Conservation (phyloP, 2,113 vertebrate species). For the Taxidea taxus region DNA sequence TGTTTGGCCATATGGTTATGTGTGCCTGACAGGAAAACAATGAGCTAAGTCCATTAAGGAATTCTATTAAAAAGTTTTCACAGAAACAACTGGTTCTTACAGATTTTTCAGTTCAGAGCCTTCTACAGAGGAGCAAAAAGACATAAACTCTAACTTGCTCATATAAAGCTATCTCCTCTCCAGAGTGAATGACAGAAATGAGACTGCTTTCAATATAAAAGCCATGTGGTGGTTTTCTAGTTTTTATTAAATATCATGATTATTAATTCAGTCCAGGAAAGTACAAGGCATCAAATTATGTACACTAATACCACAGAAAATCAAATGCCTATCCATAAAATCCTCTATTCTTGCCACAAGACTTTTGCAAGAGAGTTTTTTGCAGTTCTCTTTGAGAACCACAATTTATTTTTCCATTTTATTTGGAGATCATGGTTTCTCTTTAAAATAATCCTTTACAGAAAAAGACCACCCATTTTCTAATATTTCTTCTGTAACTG, state of each 20-base stretch:
- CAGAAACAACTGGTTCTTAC: not conserved
- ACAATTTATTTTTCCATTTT: slow-evolving; percentile 12
- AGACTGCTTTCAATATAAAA: slow-evolving; percentile 5
- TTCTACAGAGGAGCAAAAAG: not conserved
- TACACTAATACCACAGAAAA: not conserved
- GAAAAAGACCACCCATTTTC: slow-evolving; percentile 39
- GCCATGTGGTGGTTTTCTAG: not conserved
- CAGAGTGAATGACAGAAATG: not conserved
- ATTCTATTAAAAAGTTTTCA: not conserved
- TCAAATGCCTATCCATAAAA: not conserved
- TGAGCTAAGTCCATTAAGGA: not conserved
- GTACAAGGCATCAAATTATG: not conserved
- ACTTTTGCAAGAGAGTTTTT: not conserved
- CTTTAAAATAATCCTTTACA: slow-evolving; percentile 15
- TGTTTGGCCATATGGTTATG: not conserved
- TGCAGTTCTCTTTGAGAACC: slow-evolving; percentile 5
- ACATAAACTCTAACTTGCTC: not conserved
- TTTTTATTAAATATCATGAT: not conserved
- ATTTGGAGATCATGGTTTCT: slow-evolving; percentile 17
- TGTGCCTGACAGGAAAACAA: not conserved
- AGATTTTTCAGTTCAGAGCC: slow-evolving; percentile 18
- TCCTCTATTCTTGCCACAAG: not conserved
- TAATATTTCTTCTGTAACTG: slow-evolving; percentile 28
- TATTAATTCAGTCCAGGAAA: slow-evolving; percentile 13
- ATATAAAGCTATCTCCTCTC: not conserved